Evolutionary conservation across 2,888 invertebrate genomes (phyloP).

Genomic region (Megamerina dolium): DNA sequence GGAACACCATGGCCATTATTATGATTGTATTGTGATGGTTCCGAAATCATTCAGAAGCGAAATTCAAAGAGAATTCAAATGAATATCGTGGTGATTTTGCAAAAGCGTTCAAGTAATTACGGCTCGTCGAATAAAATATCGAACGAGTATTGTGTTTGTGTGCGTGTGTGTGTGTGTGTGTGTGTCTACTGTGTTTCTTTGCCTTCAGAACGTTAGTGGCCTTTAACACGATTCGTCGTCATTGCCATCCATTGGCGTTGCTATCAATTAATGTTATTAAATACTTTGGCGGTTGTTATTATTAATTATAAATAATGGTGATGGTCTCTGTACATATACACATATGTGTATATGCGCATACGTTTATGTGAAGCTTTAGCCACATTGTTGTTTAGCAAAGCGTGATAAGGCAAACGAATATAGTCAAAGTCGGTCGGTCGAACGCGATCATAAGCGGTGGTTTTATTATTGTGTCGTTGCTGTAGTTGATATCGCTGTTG

Average conservation of each 20-base stretch:
- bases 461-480: slow-evolving; percentile 1
- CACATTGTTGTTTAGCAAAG: too few relatives aligned
- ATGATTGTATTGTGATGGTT: too few relatives aligned
- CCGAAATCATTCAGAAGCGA: too few relatives aligned
- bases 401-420: slow-evolving; percentile 34
- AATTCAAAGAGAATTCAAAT: too few relatives aligned
- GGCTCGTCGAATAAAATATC: too few relatives aligned
- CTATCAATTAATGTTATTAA: too few relatives aligned
- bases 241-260: too few relatives aligned
- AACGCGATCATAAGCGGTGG: slow-evolving; percentile 3
- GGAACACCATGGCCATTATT: too few relatives aligned
- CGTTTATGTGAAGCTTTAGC: slow-evolving; percentile 4
- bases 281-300: background rate
- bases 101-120: too few relatives aligned
- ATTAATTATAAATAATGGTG: background rate
- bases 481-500: background rate
- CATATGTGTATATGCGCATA: background rate
- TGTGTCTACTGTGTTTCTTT: slow-evolving; percentile 1
- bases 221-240: too few relatives aligned
- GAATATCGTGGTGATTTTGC: too few relatives aligned
- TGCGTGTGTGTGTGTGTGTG: background rate
- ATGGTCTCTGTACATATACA: background rate
- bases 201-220: slow-evolving; percentile 5
- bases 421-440: slow-evolving; percentile 18
- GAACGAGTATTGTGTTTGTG: background rate